Percentiles rank a stretch among this genome's conserved stretches.
Evolutionary conservation across 1,140 invertebrate genomes (phyloP).

Genomic region (Pseudomyrmex pallidus): DNA sequence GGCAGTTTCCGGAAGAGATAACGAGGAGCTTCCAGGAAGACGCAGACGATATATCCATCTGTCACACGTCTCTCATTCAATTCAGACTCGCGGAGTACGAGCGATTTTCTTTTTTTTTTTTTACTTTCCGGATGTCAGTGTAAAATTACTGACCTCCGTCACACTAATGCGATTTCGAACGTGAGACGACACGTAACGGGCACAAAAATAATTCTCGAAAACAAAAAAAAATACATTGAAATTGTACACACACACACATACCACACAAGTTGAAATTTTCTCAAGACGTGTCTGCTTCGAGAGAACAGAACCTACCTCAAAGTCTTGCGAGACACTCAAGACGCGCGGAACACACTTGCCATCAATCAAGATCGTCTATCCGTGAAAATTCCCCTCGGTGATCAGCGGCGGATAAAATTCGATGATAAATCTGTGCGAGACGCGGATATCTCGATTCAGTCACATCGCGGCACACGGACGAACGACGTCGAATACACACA

Average conservation of each 20-base stretch:
- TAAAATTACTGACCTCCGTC: constrained; percentile 2
- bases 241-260: background rate
- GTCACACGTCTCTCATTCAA: too few species aligned
- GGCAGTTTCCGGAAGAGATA: background rate
- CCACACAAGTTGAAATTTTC: background rate
- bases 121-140: background rate
- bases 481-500: background rate
- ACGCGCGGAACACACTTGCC: background rate
- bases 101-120: background rate
- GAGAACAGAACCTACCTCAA: constrained; percentile 32
- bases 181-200: background rate
- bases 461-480: background rate
- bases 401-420: background rate
- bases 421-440: background rate
- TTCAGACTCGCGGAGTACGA: background rate
- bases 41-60: too few species aligned
- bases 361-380: constrained; percentile 16
- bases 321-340: background rate
- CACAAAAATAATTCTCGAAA: too few species aligned
- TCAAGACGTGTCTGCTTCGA: too few species aligned
- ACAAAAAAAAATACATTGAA: background rate
- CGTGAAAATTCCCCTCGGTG: background rate
- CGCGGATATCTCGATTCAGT: background rate
- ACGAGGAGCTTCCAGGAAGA: background rate
- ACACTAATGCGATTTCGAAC: background rate